phyloP scores from a whole-genome alignment of 2,797 vertebrate species.

The Zalophus californianus region DNA sequence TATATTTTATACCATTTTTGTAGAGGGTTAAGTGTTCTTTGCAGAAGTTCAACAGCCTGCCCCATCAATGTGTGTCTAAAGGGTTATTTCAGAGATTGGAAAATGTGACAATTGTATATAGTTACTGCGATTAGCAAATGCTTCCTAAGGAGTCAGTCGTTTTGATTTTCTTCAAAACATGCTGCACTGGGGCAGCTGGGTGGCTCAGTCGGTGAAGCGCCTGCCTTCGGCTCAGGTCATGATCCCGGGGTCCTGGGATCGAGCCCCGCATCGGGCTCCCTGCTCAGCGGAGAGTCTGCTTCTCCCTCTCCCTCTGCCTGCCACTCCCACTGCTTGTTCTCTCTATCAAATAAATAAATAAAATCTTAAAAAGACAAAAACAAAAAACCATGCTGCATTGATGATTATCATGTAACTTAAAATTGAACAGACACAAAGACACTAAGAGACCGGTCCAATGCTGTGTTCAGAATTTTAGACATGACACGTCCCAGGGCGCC shows the following conservation, averaged over 20 bases:
- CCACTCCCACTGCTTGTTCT: too few species aligned
- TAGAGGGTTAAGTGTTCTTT: slow-evolving; percentile 33
- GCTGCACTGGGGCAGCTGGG: too few species aligned
- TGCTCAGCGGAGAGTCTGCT: too few species aligned
- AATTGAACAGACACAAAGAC: neutral
- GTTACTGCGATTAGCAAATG: neutral
- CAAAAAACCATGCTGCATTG: too few species aligned
- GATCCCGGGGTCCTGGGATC: too few species aligned
- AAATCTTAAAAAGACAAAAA: too few species aligned
- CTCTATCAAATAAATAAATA: too few species aligned
- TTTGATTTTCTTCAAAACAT: slow-evolving; percentile 12
- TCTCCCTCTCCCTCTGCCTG: too few species aligned
- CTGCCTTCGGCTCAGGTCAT: too few species aligned
- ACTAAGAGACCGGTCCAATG: neutral
- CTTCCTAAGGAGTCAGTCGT: neutral
- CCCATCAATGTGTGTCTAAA: neutral
- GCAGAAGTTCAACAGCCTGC: slow-evolving; percentile 29
- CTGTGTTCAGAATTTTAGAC: neutral
- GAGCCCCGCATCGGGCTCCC: too few species aligned
- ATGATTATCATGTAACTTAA: neutral
- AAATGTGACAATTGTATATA: neutral
- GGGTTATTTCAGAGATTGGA: neutral
- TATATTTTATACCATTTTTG: neutral
- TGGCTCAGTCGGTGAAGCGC: too few species aligned
- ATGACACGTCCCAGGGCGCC: accelerated